Base-by-base conservation (phyloP, 1,140 invertebrate species). In the Bathynomus jamesi region DNA sequence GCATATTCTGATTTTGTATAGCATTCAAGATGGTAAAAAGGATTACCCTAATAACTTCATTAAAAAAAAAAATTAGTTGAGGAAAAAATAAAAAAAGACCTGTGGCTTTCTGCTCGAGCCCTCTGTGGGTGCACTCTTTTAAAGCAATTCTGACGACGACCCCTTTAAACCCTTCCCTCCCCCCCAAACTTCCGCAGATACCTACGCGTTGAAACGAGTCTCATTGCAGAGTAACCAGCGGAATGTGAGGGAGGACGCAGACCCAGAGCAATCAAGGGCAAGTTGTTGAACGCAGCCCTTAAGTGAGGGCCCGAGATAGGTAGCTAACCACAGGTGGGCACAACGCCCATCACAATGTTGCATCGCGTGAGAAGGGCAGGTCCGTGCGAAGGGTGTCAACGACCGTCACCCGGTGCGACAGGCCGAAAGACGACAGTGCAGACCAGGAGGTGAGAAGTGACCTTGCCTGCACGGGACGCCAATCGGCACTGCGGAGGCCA, bases 121-220 rank as follows among this genome's bases (percentile, higher is more conserved):
- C 72, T 74, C 65, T 69, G 69, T 69, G 72, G 69, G 72, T 74
- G 72, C 72, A 74, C 72, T 70, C 72, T 66, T 65, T 65, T 65
- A 65, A 69, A 30, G 65, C 28, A 53, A 53, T 17, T 17, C 40
- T 17, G 21, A 70, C 30, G 28, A 68, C 63, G 24, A 69, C 29
- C 46, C 67, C n/a, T 53, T 17, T 21, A 3, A 53, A 3, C 13
- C 13, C 65, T 65, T 70, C 65, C 67, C 67, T 70, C 67, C 72
- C 69, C 72, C 72, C 72, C 64, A 69, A 63, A 70, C 67, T 68
- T 65, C 72, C 68, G 64, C 68, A 74, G 72, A 64, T 70, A 74
- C 72, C 72, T 70, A 53, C 40, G 40, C 2, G 5, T 53, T 53
- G 40, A 53, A 53, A 53, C 40, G 1, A 53, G 21, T 53, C 40